Percentiles rank a stretch among this genome's conserved stretches.
phyloP scores from a whole-genome alignment of 2,797 vertebrate genomes.

The Tarsius wallacei region DNA sequence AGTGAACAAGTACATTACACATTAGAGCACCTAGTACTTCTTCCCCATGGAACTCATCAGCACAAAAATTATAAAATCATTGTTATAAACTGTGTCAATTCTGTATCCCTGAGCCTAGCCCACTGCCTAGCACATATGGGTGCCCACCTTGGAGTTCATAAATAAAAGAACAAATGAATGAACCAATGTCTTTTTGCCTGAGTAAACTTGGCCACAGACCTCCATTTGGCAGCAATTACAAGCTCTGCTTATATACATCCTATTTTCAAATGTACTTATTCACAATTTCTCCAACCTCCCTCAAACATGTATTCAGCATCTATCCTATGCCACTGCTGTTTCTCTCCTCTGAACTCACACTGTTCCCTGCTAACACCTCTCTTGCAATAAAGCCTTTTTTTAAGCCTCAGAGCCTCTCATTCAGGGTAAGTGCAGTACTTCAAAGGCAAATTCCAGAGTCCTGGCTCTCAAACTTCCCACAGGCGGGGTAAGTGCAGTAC shows the following conservation, averaged over 20 bases:
- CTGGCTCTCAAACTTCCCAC: background rate
- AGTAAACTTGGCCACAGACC: background rate
- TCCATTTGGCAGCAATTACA: background rate
- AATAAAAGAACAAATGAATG: background rate
- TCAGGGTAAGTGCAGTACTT: background rate
- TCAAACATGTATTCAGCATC: background rate
- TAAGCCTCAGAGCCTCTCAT: background rate
- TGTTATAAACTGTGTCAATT: background rate
- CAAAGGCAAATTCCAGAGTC: background rate
- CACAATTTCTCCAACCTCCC: background rate
- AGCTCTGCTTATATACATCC: background rate
- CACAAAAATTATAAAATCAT: background rate
- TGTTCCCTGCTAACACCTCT: background rate
- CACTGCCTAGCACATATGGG: background rate
- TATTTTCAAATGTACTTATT: background rate
- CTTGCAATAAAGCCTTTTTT: background rate
- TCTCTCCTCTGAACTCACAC: background rate
- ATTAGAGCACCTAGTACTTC: background rate
- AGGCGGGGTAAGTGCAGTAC: no score
- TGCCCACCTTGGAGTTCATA: background rate
- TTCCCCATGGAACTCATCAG: background rate
- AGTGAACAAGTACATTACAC: background rate
- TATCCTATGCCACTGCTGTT: background rate
- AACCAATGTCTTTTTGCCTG: background rate
- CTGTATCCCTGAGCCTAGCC: background rate